Base-by-base conservation (phyloP, 1,140 invertebrate genomes). In the Drosophila watanabei region DNA sequence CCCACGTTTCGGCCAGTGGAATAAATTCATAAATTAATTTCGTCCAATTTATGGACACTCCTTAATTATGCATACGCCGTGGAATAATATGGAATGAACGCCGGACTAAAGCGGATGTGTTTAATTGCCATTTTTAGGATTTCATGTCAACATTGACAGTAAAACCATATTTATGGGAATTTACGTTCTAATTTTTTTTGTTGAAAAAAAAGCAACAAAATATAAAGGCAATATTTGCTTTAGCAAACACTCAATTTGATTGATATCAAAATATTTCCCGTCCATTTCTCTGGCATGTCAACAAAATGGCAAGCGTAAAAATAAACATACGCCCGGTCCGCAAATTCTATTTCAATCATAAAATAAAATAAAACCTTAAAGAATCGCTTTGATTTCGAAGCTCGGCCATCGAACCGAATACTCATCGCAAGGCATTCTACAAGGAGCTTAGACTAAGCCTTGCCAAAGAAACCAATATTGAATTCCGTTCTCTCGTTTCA, bases 341-440 rank as follows among this genome's bases (percentile, higher is more conserved):
- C 33, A n/a, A 46, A 52, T 59, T 78, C 48, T 24, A 54, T 48
- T 65, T 28, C 28, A 59, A 64, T 57, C 71, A 46, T 54, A 57
- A 58, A 65, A 28, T 9, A 57, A n/a, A 70, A 58, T 11, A 35
- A 35, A 18, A 18, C 54, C 46, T 60, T 43, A 33, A 89, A 60
- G 59, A 58, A 37, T 43, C 54, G 56, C n/a, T 72, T 60, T 61
- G 70, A 73, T 73, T 72, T 60, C 14, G 10, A 18, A 4, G 37
- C 52, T 68, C 68, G 73, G 79, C 65, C 77, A 81, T 85, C 69
- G 81, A 79, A 89, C 85, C 80, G 46, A 49, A 56, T 46, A 73
- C 46, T 64, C 60, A 57, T 71, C 48, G 61, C 73, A 59, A 9
- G 52, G 33, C 28, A 10, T 30, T 52, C 49, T 57, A 65, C 57